Conservation (phyloP, 2,113 vertebrate genomes). For the Microcebus tavaratra region DNA sequence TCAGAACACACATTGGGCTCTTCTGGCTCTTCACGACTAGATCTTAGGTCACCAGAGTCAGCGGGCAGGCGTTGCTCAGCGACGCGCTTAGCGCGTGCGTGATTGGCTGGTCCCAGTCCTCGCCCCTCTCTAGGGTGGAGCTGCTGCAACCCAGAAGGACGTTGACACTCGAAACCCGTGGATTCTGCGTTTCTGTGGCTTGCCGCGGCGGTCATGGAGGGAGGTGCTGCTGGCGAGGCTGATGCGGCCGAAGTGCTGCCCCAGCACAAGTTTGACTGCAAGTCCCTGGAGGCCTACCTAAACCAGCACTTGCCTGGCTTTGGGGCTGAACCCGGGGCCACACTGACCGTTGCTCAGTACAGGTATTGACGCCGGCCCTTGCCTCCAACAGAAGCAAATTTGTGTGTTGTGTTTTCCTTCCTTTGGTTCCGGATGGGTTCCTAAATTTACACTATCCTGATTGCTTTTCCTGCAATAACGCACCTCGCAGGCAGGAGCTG, state of each 20-base stretch:
- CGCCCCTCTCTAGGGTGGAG: fast-evolving
- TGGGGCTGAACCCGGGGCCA: slow-evolving; percentile 51
- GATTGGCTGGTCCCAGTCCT: slow-evolving; percentile 40
- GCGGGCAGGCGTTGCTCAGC: fast-evolving
- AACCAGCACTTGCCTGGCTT: slow-evolving; percentile 80
- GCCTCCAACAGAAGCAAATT: not conserved
- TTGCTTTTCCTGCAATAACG: not conserved
- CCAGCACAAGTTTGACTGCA: slow-evolving; percentile 87
- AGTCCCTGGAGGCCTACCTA: slow-evolving; percentile 86
- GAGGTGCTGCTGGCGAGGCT: not conserved
- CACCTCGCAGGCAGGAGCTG: not conserved
- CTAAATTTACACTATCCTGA: not conserved
- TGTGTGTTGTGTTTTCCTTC: not conserved
- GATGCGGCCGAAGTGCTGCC: slow-evolving; percentile 82
- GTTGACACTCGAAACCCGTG: fast-evolving
- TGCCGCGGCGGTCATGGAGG: not conserved
- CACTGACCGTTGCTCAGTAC: slow-evolving; percentile 85
- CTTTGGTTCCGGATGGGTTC: not conserved
- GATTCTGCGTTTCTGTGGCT: fast-evolving
- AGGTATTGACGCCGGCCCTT: slow-evolving; percentile 18
- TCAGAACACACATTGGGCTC: too few species aligned
- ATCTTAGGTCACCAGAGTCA: fast-evolving
- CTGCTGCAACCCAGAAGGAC: fast-evolving
- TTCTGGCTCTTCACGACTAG: fast-evolving
- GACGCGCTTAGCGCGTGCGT: fast-evolving